phyloP scores from a whole-genome alignment of 2,113 vertebrate species.

The Manacus vitellinus region DNA sequence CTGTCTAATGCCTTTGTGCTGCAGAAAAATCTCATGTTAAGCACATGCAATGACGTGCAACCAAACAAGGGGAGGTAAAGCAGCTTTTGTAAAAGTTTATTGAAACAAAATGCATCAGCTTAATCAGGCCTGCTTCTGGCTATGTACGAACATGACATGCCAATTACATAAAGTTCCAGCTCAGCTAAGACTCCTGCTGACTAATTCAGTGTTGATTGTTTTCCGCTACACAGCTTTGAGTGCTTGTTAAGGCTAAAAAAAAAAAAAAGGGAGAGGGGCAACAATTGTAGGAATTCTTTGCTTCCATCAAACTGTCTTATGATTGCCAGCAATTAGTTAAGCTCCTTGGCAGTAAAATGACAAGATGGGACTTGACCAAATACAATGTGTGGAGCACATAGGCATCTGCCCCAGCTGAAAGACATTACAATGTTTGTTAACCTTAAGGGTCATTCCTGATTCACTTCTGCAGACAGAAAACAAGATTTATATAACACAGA shows the following conservation, averaged over 20 bases:
- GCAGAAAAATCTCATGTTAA: slow-evolving; percentile 48
- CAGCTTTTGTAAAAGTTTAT: slow-evolving; percentile 85
- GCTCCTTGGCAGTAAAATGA: slow-evolving; percentile 88
- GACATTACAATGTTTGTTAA: slow-evolving; percentile 98
- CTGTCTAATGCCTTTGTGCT: not conserved
- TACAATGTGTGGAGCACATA: slow-evolving; percentile 89
- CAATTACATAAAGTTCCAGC: slow-evolving; percentile 94
- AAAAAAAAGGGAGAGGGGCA: slow-evolving; percentile 23
- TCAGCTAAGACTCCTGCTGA: slow-evolving; percentile 91
- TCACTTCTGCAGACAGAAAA: slow-evolving; percentile 96
- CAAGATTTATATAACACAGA: slow-evolving; percentile 98
- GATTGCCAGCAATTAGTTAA: slow-evolving; percentile 97
- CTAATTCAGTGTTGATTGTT: slow-evolving; percentile 93
- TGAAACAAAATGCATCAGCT: slow-evolving; percentile 87
- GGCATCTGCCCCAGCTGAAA: slow-evolving; percentile 88
- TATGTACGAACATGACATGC: slow-evolving; percentile 84
- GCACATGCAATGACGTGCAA: slow-evolving; percentile 64
- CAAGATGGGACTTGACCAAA: slow-evolving; percentile 89
- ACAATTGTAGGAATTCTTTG: slow-evolving; percentile 82
- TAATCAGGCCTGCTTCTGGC: slow-evolving; percentile 87
- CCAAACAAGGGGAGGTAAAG: slow-evolving; percentile 69
- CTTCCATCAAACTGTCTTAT: slow-evolving; percentile 86
- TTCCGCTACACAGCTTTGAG: slow-evolving; percentile 88
- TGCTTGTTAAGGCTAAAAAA: slow-evolving; percentile 84
- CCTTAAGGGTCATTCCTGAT: slow-evolving; percentile 93